Base-by-base conservation (phyloP, 2,797 vertebrate species). In the Ambastaia sidthimunki region DNA sequence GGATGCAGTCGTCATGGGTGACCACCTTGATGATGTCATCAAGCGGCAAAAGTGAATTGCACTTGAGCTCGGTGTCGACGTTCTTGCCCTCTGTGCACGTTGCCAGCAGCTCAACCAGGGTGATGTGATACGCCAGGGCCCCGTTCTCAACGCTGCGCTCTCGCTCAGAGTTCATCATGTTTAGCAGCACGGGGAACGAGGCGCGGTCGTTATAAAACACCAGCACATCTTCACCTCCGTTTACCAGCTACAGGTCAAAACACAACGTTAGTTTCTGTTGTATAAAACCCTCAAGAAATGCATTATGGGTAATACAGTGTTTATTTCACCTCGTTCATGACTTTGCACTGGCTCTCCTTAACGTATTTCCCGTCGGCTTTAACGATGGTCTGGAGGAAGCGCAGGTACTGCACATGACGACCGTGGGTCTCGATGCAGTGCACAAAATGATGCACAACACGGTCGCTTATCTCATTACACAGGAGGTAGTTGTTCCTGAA, bases 321-420 rank as follows among this genome's bases (percentile, higher is more conserved):
- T 3, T 3, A 11, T 4, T 57, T 80, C 82, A 99, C 98, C 97
- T 99, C 98, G 0, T 96, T 98, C 98, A 99, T 99, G 52, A 99
- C 96, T 93, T 98, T 98, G 87, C 99, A 98, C 90, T 99, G 98
- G 90, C 98, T 97, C 79, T 99, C 99, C 89, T 99, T 99, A 74
- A 98, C 96, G 0, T 98, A 98, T 88, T 98, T 99, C 50, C 96
- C 96, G 19, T 99, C 97, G 0, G 96, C 96, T 85, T 97, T 98
- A 1, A 99, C 97, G 6, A 99, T 96, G 16, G 97, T 99, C 81
- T 98, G 96, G 83, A 99, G 87, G 83, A 99, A 99, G 31, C 90
- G 90, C 78, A 99, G 94, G 90, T 97, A 99, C 81, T 95, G 93
- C 78, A 99, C 97, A 0, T 96, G 96, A 67, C 95, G 93, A 7